These are phyloP conservation scores for Anoura caudifer DNA, from an alignment of 2,113 vertebrate species.

Conservation along the genomic window DNA sequence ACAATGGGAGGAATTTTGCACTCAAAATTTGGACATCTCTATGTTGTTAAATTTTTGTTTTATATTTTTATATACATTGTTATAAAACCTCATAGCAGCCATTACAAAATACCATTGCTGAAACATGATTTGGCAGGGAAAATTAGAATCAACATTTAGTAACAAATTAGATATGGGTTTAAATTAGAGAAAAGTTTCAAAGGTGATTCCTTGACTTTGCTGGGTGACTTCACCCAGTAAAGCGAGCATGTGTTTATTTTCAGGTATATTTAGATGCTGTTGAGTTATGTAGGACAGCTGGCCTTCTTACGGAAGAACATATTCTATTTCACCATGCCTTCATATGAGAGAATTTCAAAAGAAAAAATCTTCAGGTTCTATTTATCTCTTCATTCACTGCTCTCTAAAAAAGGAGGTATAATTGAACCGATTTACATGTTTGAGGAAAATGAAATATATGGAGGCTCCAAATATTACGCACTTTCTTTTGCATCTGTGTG, in stretches of 20 bases:
- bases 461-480: background rate
- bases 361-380: background rate
- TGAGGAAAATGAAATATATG: background rate
- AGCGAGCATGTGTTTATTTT: background rate
- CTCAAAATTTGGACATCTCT: background rate
- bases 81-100: background rate
- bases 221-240: background rate
- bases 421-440: background rate
- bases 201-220: background rate
- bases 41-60: background rate
- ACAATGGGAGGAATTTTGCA: background rate
- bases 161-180: background rate
- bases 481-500: background rate
- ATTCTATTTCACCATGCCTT: background rate
- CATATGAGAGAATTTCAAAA: background rate
- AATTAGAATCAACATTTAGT: background rate
- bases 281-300: background rate
- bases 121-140: background rate
- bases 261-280: background rate
- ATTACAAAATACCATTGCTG: background rate
- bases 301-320: background rate
- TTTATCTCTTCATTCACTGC: background rate
- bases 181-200: background rate
- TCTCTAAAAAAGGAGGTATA: background rate
- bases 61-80: background rate